phyloP scores from a whole-genome alignment of 2,888 invertebrate genomes.

The Ecliptopera silaceata region DNA sequence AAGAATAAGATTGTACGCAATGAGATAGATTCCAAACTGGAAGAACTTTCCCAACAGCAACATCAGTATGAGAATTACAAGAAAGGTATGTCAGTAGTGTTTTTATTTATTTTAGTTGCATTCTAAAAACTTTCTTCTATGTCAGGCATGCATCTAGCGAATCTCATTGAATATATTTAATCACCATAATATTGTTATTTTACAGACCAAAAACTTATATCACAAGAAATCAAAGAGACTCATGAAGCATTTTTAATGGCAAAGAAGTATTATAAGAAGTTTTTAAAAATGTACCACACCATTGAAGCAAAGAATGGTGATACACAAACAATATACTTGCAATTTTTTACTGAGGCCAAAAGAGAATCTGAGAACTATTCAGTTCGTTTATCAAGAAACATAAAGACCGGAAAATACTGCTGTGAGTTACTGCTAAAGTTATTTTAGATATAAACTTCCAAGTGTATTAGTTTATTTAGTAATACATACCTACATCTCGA shows the following conservation, averaged over 20 bases:
- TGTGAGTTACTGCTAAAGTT: slow-evolving; percentile 63
- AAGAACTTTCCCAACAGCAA: slow-evolving; percentile 55
- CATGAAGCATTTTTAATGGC: slow-evolving; percentile 78
- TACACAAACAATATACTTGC: slow-evolving; percentile 62
- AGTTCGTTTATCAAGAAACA: slow-evolving; percentile 53
- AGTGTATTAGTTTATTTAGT: too few relatives aligned
- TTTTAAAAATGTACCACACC: slow-evolving; percentile 68
- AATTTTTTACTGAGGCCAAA: slow-evolving; percentile 73
- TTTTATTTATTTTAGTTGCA: too few relatives aligned
- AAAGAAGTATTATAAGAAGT: slow-evolving; percentile 73
- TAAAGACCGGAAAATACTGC: slow-evolving; percentile 56
- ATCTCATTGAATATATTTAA: too few relatives aligned
- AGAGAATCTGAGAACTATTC: slow-evolving; percentile 70
- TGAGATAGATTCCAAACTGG: slow-evolving; percentile 58
- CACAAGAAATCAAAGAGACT: slow-evolving; percentile 72
- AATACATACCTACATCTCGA: too few relatives aligned
- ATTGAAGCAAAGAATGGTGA: slow-evolving; percentile 58
- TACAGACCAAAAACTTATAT: slow-evolving; percentile 66
- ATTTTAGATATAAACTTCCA: too few relatives aligned
- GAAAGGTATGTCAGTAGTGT: slow-evolving; percentile 62
- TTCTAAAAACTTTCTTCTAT: too few relatives aligned
- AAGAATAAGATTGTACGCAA: slow-evolving; percentile 58
- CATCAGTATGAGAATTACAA: slow-evolving; percentile 62
- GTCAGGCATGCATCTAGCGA: too few relatives aligned
- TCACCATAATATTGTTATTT: background rate